Evolutionary conservation across 2,888 invertebrate genomes (phyloP).

Genomic region (Agapostemon virescens): DNA sequence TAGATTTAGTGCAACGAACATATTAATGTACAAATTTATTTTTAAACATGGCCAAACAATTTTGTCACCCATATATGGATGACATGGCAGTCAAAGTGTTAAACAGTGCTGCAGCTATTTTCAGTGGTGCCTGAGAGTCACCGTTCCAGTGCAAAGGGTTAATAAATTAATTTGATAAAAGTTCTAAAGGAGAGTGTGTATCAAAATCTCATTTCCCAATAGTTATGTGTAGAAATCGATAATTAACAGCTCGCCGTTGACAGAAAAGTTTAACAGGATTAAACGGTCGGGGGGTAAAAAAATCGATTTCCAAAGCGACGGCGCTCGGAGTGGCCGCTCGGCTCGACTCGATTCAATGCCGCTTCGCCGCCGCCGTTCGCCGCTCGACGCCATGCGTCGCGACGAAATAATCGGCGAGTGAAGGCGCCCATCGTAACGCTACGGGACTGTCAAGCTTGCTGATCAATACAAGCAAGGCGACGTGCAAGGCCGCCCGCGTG

Average conservation of each 20-base stretch:
- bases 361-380: too few species aligned
- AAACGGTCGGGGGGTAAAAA: neutral
- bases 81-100: too few species aligned
- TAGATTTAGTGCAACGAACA: too few species aligned
- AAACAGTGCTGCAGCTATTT: too few species aligned
- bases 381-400: conserved; percentile 30
- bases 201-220: too few species aligned
- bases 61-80: too few species aligned
- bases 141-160: too few species aligned
- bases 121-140: too few species aligned
- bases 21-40: too few species aligned
- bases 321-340: neutral
- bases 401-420: conserved; percentile 64
- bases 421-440: conserved; percentile 69
- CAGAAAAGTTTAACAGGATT: neutral
- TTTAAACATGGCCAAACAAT: too few species aligned
- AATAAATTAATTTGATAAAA: too few species aligned
- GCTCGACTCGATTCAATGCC: neutral
- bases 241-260: neutral
- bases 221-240: neutral
- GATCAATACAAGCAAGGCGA: conserved; percentile 79
- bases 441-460: conserved; percentile 76
- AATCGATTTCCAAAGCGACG: conserved; percentile 17
- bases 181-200: too few species aligned
- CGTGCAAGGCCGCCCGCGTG: conserved; percentile 79